Conservation (phyloP, 2,113 vertebrate genomes). For the Neofelis nebulosa region DNA sequence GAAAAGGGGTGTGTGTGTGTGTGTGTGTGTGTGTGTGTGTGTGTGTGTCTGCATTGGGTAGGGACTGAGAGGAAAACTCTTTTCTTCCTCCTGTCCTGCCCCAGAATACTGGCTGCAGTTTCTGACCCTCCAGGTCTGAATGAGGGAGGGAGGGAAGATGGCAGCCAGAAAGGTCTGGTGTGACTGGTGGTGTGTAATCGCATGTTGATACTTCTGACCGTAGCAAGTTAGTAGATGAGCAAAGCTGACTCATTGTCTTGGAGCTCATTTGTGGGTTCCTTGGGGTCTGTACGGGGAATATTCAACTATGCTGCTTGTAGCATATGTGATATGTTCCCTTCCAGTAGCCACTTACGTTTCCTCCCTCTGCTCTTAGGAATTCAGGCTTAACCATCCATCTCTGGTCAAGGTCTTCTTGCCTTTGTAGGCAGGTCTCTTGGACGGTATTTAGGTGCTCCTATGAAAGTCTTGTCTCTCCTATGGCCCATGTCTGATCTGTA, state of each 20-base stretch:
- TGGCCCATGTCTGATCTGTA: neutral
- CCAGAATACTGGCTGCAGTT: neutral
- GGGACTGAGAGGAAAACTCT: neutral
- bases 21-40: fast-evolving
- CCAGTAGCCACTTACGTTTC: neutral
- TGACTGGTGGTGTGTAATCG: fast-evolving
- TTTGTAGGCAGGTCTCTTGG: neutral
- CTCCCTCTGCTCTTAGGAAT: neutral
- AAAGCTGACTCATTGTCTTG: neutral
- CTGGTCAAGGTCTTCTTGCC: neutral
- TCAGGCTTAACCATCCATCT: neutral
- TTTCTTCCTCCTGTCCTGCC: neutral
- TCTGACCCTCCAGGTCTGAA: neutral
- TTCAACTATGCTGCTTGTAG: neutral
- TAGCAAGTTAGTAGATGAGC: neutral
- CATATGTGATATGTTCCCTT: neutral
- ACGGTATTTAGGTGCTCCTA: neutral
- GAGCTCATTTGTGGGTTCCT: neutral
- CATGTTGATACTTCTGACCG: neutral
- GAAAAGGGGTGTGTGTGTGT: neutral
- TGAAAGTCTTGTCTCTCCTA: neutral
- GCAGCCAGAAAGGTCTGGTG: neutral
- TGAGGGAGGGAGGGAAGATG: too few relatives aligned
- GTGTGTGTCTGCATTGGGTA: neutral
- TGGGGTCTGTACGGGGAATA: neutral